Evolutionary conservation across 2,888 invertebrate genomes (phyloP).

Genomic region (Ectobius pallidus): DNA sequence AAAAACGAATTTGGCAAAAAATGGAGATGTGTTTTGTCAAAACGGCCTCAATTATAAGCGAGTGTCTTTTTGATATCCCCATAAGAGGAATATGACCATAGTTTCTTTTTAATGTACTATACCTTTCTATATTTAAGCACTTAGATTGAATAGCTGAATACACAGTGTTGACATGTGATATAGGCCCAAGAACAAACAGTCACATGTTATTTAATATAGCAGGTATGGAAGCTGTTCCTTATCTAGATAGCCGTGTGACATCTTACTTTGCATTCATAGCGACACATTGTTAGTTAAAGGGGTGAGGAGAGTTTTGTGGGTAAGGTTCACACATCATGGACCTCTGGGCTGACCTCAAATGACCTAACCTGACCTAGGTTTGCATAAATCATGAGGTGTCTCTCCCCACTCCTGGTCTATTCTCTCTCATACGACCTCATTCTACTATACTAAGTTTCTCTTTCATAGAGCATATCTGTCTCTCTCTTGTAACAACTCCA

Average conservation of each 20-base stretch:
- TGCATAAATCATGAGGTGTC: slow-evolving; percentile 9
- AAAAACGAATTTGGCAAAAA: too few species aligned
- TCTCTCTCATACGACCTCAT: background rate
- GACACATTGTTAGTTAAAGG: background rate
- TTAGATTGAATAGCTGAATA: too few species aligned
- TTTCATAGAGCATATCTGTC: background rate
- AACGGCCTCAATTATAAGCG: too few species aligned
- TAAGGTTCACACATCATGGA: slow-evolving; percentile 7
- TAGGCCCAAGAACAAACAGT: too few species aligned
- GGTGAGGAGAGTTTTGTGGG: slow-evolving; percentile 11
- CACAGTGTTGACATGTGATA: too few species aligned
- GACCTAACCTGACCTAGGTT: slow-evolving; percentile 17
- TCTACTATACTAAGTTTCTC: background rate
- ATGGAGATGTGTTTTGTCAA: too few species aligned
- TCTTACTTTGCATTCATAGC: background rate
- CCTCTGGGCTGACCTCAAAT: slow-evolving; percentile 21
- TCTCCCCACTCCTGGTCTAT: background rate
- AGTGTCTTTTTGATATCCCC: too few species aligned
- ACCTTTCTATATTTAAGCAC: too few species aligned
- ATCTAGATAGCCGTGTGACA: background rate
- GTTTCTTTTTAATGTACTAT: too few species aligned
- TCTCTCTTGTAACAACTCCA: background rate
- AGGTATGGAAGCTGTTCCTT: background rate
- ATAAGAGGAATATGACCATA: too few species aligned
- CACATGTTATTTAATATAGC: background rate